Evolutionary conservation across 2,113 vertebrate genomes (phyloP).

Genomic region (Okapia johnstoni): DNA sequence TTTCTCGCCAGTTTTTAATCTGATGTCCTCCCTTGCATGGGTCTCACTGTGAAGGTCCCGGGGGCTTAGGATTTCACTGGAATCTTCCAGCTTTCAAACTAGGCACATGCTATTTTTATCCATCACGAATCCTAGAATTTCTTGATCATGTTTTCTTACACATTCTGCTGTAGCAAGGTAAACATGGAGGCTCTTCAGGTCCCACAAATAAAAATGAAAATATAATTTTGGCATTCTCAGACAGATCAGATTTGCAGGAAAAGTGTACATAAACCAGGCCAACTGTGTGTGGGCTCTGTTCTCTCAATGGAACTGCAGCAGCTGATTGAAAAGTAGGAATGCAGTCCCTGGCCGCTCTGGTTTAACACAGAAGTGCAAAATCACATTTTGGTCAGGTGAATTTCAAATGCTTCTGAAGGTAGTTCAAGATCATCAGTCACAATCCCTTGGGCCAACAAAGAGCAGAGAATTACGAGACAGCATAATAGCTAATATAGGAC

Average conservation of each 20-base stretch:
- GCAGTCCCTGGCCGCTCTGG: background rate
- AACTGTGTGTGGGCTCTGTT: slow-evolving; percentile 21
- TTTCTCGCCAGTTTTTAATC: background rate
- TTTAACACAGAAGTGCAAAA: slow-evolving; percentile 33
- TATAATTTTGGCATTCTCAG: background rate
- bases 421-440: background rate
- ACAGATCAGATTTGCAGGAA: slow-evolving; percentile 13
- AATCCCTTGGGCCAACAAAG: background rate
- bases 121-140: background rate
- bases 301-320: background rate
- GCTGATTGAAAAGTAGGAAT: slow-evolving; percentile 5
- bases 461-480: background rate
- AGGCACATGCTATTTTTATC: background rate
- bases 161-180: background rate
- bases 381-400: slow-evolving; percentile 20
- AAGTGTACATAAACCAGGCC: background rate
- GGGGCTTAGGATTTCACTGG: slow-evolving; percentile 27
- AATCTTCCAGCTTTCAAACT: slow-evolving; percentile 45
- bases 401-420: slow-evolving; percentile 25
- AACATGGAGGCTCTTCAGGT: background rate
- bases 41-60: background rate
- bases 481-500: background rate
- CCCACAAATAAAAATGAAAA: slow-evolving; percentile 24
- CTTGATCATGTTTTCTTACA: background rate
- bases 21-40: background rate